Base-by-base conservation (phyloP, 2,888 invertebrate genomes). In the Brachyopa scutellaris region DNA sequence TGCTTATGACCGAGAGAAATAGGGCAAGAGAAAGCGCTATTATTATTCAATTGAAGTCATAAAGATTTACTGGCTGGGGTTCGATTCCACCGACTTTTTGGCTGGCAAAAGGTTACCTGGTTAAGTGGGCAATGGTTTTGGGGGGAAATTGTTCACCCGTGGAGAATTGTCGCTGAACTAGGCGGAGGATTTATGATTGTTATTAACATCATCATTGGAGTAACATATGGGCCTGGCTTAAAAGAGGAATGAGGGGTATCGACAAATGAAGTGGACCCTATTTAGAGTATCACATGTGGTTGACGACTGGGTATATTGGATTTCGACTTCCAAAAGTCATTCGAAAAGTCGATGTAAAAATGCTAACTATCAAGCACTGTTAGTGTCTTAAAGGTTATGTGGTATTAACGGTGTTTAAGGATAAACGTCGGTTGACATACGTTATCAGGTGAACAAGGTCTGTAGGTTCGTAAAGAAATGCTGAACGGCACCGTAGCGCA, bases 41-140 rank as follows among this genome's bases (percentile, higher is more conserved):
- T 72, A 61, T 53, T 61, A 72, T 61, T 72, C 61, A 72, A 72
- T 72, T 61, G 72, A 49, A 70, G 55, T 49, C 47, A 7, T 62
- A 47, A 36, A 47, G 67, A 76, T 76, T 67, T 76, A 76, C 67
- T 29, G 45, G 33, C 3, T 49, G 23, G 33, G 67, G 45, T 51
- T 42, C 45, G 33, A 29, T 26, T 9, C n/a, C 33, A 29, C 5
- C 6, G 11, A 13, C 21, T 36, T n/a, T 31, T 11, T 61, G 11
- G 23, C 42, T 31, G 42, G 15, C 13, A 33, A 59, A 67, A 51
- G 40, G 47, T 53, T 19, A 13, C n/a, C 36, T 19, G 59, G 15
- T 76, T 67, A 38, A 76, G 36, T 45, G 51, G 23, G 23, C 38
- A 26, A 33, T 38, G 13, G 36, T 15, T 21, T 15, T 55, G 19